Conservation (phyloP, 2,888 invertebrate genomes). For the Parochlus steinenii region DNA sequence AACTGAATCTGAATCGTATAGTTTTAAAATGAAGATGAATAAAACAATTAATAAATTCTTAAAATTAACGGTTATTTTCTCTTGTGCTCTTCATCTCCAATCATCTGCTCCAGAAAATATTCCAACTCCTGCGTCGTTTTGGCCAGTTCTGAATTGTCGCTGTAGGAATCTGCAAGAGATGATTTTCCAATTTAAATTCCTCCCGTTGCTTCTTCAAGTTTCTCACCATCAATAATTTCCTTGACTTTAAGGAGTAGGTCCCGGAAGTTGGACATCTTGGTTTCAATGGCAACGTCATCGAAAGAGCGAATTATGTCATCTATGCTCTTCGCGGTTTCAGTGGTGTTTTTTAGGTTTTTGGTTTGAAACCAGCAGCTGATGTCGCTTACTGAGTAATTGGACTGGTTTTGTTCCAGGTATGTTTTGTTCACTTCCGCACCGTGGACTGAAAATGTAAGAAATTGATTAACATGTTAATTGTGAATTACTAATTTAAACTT, state of each 20-base stretch:
- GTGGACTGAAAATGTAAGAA: constrained; percentile 22
- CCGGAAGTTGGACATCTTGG: constrained; percentile 27
- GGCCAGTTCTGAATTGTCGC: constrained; percentile 28
- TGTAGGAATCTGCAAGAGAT: constrained; percentile 21
- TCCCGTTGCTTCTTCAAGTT: background rate
- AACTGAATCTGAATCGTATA: too few relatives aligned
- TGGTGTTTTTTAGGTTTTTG: constrained; percentile 1
- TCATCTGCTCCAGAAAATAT: constrained; percentile 27
- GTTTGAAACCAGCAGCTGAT: constrained; percentile 26
- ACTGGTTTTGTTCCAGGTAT: constrained; percentile 28
- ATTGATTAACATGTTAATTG: background rate
- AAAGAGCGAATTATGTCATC: too few relatives aligned
- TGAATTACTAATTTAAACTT: background rate
- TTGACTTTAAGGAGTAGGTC: constrained; percentile 26
- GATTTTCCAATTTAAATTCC: too few relatives aligned
- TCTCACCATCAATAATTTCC: constrained; percentile 23
- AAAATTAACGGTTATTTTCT: too few relatives aligned
- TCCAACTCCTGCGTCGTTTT: constrained; percentile 28
- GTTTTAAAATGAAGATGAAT: too few relatives aligned
- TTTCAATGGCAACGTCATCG: constrained; percentile 18
- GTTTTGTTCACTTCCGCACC: constrained; percentile 29
- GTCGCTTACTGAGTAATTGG: constrained; percentile 27
- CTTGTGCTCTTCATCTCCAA: constrained; percentile 25
- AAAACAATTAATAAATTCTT: too few relatives aligned
- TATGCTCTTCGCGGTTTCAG: background rate